phyloP scores from a whole-genome alignment of 23 tunicate genomes.

The Phallusia fumigata region DNA sequence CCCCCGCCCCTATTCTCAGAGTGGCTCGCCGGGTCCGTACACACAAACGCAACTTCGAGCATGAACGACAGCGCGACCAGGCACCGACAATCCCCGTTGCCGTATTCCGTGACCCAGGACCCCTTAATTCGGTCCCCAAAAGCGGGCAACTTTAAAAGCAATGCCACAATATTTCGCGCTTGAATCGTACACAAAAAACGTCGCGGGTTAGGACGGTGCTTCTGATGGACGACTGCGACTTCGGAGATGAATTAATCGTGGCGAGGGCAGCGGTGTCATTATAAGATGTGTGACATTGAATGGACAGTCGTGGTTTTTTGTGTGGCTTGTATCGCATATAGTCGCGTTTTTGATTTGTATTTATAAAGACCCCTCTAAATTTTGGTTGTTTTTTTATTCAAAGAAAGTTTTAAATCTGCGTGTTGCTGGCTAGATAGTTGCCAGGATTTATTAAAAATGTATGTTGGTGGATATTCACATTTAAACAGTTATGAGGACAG shows the following conservation, averaged over 20 bases:
- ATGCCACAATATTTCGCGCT: neutral
- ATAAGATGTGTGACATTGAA: no score
- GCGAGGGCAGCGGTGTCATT: neutral
- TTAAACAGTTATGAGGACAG: no score
- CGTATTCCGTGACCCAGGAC: neutral
- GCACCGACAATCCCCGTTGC: neutral
- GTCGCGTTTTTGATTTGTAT: no score
- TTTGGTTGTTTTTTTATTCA: no score
- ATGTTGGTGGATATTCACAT: no score
- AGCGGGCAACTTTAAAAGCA: neutral
- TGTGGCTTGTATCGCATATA: no score
- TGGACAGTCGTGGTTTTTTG: no score
- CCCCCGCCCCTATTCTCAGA: neutral
- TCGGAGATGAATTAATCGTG: neutral
- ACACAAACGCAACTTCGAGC: neutral
- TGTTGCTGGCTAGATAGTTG: no score
- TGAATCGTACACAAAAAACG: conserved; percentile 4
- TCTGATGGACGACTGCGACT: no score
- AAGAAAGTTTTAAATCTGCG: no score
- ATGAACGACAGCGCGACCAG: neutral
- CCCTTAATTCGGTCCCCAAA: conserved; percentile 1
- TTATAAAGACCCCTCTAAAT: no score
- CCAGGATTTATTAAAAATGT: no score
- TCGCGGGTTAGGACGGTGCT: neutral
- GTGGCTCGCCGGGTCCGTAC: neutral